Base-by-base conservation (phyloP, 2,888 invertebrate genomes). In the Drosophila kambysellisi region DNA sequence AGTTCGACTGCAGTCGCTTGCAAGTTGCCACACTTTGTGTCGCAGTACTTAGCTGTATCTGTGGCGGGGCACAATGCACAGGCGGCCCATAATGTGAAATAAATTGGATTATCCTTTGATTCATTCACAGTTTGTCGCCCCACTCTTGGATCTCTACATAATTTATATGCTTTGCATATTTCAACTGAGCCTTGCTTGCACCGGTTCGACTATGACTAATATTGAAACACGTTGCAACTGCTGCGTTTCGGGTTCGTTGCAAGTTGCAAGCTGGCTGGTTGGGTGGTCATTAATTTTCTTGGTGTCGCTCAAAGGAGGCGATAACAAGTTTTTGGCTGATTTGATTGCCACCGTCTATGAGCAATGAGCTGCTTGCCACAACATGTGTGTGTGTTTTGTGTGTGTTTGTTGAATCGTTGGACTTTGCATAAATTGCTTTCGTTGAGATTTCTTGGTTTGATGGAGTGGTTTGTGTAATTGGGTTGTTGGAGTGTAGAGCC, bases 101-200 rank as follows among this genome's bases (percentile, higher is more conserved):
- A 92, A 92, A 92, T 92, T 92, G 91, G 91, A 92, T 92, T 92
- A 92, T 91, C 89, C 91, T 92, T 91, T 91, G 91, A 91, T 91
- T 91, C 91, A 91, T 85, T 89, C 86, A 82, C 88, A 88, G 82
- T 83, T 88, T 83, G 81, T 85, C 82, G 85, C 85, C 88, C 88
- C 60, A 70, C 32, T 80, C 74, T 70, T 68, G 72, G 65, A 81
- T 73, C 70, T 48, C 73, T 78, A 78, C 89, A 88, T 89, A 88
- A 88, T 88, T 89, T 89, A 88, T 89, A 88, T 88, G 88, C 88
- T 88, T 86, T 84, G 81, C 89, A 88, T 88, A 88, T 88, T 81
- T 89, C 88, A 88, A 88, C 88, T 81, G 89, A 76, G 74, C 82
- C 76, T 68, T 57, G 32, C 60, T 51, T 30, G 37, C 67, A 62